Percentiles rank a stretch among this genome's conserved stretches.
Conservation (phyloP, 2,797 vertebrate species). For the Halcyon badia region DNA sequence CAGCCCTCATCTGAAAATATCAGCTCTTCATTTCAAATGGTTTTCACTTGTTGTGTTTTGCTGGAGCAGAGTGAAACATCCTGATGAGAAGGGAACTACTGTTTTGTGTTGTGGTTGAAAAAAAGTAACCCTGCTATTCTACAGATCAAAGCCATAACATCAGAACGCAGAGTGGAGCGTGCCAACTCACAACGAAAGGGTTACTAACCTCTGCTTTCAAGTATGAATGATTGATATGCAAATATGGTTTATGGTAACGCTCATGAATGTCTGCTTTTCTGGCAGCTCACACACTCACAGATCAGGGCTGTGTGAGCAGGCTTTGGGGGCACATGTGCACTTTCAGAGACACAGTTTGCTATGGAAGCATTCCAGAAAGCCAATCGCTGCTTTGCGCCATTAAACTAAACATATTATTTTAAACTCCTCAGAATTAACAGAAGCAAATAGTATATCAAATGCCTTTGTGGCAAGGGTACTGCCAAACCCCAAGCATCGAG, state of each 20-base stretch:
- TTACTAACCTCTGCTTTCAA: constrained; percentile 54
- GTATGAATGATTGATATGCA: constrained; percentile 55
- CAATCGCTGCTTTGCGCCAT: background rate
- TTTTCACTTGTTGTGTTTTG: background rate
- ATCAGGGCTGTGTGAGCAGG: background rate
- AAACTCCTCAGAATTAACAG: constrained; percentile 13
- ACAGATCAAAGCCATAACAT: background rate
- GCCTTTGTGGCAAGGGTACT: background rate
- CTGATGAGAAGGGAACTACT: background rate
- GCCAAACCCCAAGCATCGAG: constrained; percentile 56
- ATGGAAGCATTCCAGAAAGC: constrained; percentile 55
- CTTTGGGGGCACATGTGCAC: background rate
- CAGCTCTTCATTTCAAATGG: background rate
- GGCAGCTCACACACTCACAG: constrained; percentile 4
- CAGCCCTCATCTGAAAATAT: background rate
- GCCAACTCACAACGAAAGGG: background rate
- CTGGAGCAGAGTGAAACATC: background rate
- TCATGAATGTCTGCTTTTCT: background rate
- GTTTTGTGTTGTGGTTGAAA: background rate
- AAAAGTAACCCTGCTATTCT: background rate
- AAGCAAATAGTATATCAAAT: constrained; percentile 23
- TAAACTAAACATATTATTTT: constrained; percentile 38
- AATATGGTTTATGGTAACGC: constrained; percentile 43
- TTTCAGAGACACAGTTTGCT: background rate
- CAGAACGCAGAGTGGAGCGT: background rate